Base-by-base conservation (phyloP, 2,113 vertebrate genomes). In the Callithrix jacchus region DNA sequence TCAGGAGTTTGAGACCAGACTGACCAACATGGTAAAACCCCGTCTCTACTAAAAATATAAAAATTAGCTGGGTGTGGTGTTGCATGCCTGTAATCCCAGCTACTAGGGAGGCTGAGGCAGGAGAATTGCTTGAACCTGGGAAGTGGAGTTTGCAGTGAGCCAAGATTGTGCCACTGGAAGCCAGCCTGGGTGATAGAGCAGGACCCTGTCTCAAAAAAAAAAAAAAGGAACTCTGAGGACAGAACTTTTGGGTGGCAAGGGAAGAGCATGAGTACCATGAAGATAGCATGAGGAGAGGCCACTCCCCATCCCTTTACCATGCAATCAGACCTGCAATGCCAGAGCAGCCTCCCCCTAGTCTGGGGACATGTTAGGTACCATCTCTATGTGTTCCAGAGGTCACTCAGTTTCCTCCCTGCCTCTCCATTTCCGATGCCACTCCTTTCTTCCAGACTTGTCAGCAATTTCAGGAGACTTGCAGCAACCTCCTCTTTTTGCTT, bases 231-330 rank as follows among this genome's bases (percentile, higher is more conserved):
- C 56, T 64, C 8, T 13, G 40, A 66, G 42, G 37, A 37, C 45
- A 61, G 68, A 82, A 61, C 10, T 25, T 21, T 12, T 25, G 11
- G 23, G 20, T 47, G 37, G n/a, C 61, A 3, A 30, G 61, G 61
- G 61, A 64, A 64, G 13, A 32, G 27, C 61, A 30, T 64, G 61
- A 30, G 54, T 13, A 23, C 32, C 42, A 68, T 40, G 13, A 77
- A 45, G 54, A 35, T 2, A 40, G 47, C 27, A 10, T 0, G 18
- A 83, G 21, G 70, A 30, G 6, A 56, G 45, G 12, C 25, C 1
- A 0, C 2, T 35, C 12, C 61, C 6, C 35, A 9, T 12, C 23
- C n/a, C 35, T n/a, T 23, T 8, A n/a, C 32, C 3, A 6, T 9
- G 32, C 35, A 2, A 35, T 30, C 42, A 42, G 74, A 64, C n/a